Evolutionary conservation across 2,888 invertebrate species (phyloP).

Genomic region (Drosophila algonquin): DNA sequence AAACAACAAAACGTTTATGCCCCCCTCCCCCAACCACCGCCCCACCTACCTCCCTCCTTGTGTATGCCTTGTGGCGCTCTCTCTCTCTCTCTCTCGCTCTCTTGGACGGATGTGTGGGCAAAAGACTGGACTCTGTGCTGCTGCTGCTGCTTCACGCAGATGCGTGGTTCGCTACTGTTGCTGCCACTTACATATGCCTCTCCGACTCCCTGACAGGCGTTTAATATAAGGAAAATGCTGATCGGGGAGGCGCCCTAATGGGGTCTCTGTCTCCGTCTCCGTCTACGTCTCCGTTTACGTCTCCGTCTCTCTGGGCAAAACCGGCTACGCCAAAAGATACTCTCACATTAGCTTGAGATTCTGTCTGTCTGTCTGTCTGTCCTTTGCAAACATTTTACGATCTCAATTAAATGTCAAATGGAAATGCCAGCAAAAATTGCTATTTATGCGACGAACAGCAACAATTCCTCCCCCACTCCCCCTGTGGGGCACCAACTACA

Average conservation of each 20-base stretch:
- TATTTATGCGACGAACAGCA: constrained; percentile 73
- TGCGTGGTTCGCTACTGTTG: constrained; percentile 48
- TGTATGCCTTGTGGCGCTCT: constrained; percentile 69
- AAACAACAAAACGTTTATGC: constrained; percentile 75
- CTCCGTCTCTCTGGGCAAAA: background rate
- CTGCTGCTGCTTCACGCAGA: constrained; percentile 51
- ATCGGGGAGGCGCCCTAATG: constrained; percentile 54
- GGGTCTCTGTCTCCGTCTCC: constrained; percentile 4
- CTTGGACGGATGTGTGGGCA: constrained; percentile 50
- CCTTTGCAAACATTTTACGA: constrained; percentile 78
- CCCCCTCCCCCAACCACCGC: background rate
- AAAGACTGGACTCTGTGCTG: constrained; percentile 31
- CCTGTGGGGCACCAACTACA: background rate
- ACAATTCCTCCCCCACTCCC: constrained; percentile 32
- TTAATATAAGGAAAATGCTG: constrained; percentile 56
- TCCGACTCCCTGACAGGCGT: constrained; percentile 58
- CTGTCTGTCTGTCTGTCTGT: constrained; percentile 64
- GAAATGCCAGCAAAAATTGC: constrained; percentile 78
- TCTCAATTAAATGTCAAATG: constrained; percentile 80
- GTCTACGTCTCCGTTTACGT: background rate
- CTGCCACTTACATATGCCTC: constrained; percentile 65
- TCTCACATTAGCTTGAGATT: constrained; percentile 70
- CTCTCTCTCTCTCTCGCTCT: constrained; percentile 27
- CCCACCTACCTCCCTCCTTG: background rate
- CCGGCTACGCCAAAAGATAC: constrained; percentile 41